These are phyloP conservation scores for Sitodiplosis mosellana DNA, from an alignment of 1,140 invertebrate species.

Conservation along the genomic window DNA sequence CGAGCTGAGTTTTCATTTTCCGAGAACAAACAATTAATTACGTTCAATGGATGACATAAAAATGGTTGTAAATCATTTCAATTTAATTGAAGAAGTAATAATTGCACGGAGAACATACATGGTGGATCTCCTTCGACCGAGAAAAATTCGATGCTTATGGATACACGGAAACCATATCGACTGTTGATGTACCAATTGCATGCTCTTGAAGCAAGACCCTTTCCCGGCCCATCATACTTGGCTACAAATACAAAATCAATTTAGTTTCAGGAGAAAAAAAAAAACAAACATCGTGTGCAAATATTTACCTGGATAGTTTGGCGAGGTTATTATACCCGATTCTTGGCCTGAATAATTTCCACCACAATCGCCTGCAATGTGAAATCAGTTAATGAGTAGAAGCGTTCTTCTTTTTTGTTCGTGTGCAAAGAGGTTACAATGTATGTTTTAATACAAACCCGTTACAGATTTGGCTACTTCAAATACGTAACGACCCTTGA, in stretches of 20 bases:
- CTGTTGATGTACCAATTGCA: conserved; percentile 88
- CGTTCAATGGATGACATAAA: conserved; percentile 1
- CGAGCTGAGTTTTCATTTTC: too few species aligned
- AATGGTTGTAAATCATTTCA: too few species aligned
- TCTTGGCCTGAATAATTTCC: conserved; percentile 69
- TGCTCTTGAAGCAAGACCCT: conserved; percentile 54
- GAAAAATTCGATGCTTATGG: conserved; percentile 75
- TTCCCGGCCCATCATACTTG: conserved; percentile 60
- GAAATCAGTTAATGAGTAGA: too few species aligned
- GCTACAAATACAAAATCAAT: conserved; percentile 14
- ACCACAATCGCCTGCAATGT: conserved; percentile 68
- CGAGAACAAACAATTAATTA: conserved; percentile 11
- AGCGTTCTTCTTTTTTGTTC: too few species aligned
- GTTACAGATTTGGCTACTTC: conserved; percentile 59
- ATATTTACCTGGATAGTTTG: conserved; percentile 55
- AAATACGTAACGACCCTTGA: conserved; percentile 78
- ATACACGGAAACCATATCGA: conserved; percentile 55
- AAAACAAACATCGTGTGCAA: conserved; percentile 46
- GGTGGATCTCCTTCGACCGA: conserved; percentile 73
- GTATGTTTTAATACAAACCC: too few species aligned
- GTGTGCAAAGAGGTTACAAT: too few species aligned
- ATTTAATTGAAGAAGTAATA: neutral
- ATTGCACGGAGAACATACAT: conserved; percentile 32
- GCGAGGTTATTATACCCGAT: conserved; percentile 66
- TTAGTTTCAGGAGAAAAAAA: too few species aligned